A percentile compares a stretch with the other conserved stretches of the same genome.
These are phyloP conservation scores for Neria commutata DNA, from an alignment of 2,888 invertebrate genomes.

Conservation along the genomic window DNA sequence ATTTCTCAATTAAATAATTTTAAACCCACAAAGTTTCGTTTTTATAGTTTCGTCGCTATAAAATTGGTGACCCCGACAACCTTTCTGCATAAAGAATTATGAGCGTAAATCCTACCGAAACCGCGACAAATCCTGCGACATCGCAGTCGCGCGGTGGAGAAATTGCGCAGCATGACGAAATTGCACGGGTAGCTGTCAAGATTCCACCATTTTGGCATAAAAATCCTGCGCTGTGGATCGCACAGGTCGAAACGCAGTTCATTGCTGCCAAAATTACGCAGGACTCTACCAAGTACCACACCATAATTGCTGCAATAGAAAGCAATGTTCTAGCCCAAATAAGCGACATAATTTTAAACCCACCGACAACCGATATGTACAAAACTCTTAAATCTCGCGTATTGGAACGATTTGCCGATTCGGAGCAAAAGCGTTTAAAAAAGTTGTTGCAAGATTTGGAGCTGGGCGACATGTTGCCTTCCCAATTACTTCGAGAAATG, in stretches of 20 bases:
- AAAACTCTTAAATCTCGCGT: conserved; percentile 26
- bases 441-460: conserved; percentile 28
- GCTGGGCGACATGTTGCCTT: conserved; percentile 26
- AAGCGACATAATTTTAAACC: conserved; percentile 31
- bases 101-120: not conserved
- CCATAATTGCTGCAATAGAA: not conserved
- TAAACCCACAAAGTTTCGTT: not conserved
- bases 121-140: not conserved
- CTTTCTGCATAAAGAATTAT: not conserved
- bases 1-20: not conserved
- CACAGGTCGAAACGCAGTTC: conserved; percentile 31
- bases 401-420: conserved; percentile 29
- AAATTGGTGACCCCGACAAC: not conserved
- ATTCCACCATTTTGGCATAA: conserved; percentile 15
- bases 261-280: too few relatives aligned
- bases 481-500: not conserved
- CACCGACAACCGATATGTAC: conserved; percentile 26
- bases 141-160: too few relatives aligned
- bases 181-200: not conserved
- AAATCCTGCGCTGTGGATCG: conserved; percentile 34
- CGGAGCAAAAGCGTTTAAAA: conserved; percentile 20
- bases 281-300: too few relatives aligned
- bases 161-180: too few relatives aligned
- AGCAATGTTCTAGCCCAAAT: conserved; percentile 17
- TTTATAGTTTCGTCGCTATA: not conserved